phyloP scores from a whole-genome alignment of 2,113 vertebrate species.

The Entomyzon cyanotis region DNA sequence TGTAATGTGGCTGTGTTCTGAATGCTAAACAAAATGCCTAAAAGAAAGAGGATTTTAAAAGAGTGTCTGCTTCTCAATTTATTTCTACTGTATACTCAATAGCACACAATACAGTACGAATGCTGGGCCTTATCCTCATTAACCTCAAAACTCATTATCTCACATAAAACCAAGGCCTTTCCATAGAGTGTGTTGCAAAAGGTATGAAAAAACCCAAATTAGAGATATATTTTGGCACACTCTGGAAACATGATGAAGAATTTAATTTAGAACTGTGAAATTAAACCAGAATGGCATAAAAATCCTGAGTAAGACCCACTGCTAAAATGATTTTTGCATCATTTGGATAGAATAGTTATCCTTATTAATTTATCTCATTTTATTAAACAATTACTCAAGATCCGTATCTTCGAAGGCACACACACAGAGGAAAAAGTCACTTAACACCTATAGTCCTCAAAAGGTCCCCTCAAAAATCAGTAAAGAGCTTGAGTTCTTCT shows the following conservation, averaged over 20 bases:
- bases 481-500: background rate
- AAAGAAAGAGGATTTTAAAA: conserved; percentile 56
- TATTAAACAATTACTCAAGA: background rate
- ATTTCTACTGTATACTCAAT: conserved; percentile 28
- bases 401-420: background rate
- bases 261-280: background rate
- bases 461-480: background rate
- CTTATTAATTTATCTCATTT: background rate
- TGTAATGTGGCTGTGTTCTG: conserved; percentile 32
- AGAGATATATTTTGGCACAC: background rate
- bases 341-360: background rate
- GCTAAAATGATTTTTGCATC: background rate
- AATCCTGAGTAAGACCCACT: background rate
- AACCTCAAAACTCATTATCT: conserved; percentile 31
- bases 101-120: background rate
- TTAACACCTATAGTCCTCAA: background rate
- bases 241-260: background rate
- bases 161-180: background rate
- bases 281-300: background rate
- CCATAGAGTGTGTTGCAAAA: background rate
- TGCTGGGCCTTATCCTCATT: conserved; percentile 26
- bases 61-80: conserved; percentile 27
- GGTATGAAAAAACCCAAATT: background rate
- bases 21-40: conserved; percentile 60
- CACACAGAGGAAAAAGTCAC: background rate